Evolutionary conservation across 1,140 invertebrate genomes (phyloP).

Genomic region (Antheraea mylitta): DNA sequence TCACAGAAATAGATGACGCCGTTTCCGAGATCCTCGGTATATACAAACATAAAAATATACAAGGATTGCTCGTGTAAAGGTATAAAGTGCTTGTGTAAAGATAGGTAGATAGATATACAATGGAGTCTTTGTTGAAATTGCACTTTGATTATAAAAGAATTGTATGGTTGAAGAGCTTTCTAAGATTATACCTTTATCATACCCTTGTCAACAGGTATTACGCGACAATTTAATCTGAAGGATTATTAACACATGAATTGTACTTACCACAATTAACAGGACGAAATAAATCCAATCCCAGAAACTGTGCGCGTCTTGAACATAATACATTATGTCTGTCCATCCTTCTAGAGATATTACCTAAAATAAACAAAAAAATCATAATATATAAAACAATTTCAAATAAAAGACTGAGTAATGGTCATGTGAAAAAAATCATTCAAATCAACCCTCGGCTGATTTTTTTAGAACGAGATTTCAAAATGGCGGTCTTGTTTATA

Average conservation of each 20-base stretch:
- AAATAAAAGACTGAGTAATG: too few relatives aligned
- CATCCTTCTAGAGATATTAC: constrained; percentile 94
- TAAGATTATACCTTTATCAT: background rate
- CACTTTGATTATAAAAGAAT: background rate
- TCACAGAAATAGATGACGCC: too few relatives aligned
- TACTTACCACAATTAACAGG: constrained; percentile 97
- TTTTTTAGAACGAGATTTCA: too few relatives aligned
- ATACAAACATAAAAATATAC: too few relatives aligned
- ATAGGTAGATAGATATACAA: too few relatives aligned
- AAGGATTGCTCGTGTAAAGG: too few relatives aligned
- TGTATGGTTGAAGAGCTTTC: background rate
- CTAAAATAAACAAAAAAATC: constrained; percentile 68
- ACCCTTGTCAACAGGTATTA: constrained; percentile 5
- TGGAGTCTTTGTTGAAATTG: background rate
- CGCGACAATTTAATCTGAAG: background rate
- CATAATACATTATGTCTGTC: constrained; percentile 99
- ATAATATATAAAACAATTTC: too few relatives aligned
- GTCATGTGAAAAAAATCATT: too few relatives aligned
- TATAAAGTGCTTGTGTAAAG: too few relatives aligned
- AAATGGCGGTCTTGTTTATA: too few relatives aligned
- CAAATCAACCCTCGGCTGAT: too few relatives aligned
- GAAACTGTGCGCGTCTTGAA: constrained; percentile 99
- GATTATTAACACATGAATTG: constrained; percentile 9
- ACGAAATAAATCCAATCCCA: constrained; percentile 99
- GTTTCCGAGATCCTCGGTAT: too few relatives aligned